Conservation (phyloP, 2,797 vertebrate genomes). For the Emydoidea blandingii region DNA sequence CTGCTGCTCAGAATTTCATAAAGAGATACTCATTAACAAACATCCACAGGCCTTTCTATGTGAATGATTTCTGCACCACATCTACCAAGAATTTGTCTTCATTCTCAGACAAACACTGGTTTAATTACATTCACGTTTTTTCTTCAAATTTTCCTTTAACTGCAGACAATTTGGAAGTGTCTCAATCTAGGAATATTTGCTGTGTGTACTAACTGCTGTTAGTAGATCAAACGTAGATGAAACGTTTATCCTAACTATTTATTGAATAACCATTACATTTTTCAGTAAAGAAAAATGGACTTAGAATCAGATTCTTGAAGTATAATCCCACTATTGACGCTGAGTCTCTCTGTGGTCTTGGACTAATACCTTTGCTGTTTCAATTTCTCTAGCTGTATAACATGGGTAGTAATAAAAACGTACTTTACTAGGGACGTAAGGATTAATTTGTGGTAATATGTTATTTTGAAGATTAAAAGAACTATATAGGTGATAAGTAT, state of each 20-base stretch:
- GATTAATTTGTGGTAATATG: neutral
- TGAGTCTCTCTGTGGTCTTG: neutral
- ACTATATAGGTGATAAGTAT: neutral
- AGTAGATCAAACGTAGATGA: slow-evolving; percentile 12
- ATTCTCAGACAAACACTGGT: neutral
- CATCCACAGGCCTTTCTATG: neutral
- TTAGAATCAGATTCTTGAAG: neutral
- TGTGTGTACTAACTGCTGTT: neutral
- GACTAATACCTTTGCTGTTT: neutral
- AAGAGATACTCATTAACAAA: neutral
- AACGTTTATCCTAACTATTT: slow-evolving; percentile 18
- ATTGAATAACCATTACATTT: neutral
- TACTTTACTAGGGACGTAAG: neutral
- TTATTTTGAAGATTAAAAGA: neutral
- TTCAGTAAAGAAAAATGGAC: neutral
- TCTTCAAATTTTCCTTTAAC: neutral
- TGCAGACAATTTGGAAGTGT: neutral
- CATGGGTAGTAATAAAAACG: neutral
- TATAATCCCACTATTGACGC: neutral
- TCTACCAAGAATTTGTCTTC: neutral
- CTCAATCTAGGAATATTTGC: slow-evolving; percentile 6
- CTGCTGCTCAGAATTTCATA: neutral
- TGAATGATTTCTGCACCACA: neutral
- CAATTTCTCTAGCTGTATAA: neutral
- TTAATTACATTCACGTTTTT: slow-evolving; percentile 32